Base-by-base conservation (phyloP, 1,140 invertebrate species). In the Lordiphosa mommai region DNA sequence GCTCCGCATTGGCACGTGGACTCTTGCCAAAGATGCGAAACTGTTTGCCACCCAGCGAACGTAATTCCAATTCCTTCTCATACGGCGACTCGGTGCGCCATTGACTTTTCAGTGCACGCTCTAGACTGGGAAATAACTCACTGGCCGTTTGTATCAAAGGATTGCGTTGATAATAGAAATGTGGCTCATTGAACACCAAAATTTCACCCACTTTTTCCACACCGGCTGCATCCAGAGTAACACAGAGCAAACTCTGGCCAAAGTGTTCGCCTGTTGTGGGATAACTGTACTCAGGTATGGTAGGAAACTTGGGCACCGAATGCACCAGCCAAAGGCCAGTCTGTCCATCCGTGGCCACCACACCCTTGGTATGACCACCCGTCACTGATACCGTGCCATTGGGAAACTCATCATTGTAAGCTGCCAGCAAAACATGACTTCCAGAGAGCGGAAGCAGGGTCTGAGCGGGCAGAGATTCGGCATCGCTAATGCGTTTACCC, bases 261-360 rank as follows among this genome's bases (percentile, higher is more conserved):
- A 94, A 95, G 7, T 89, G 88, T 51, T 89, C 89, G 0, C 94
- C 96, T 2, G 92, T 93, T 0, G 89, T 43, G 7, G 96, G 96
- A 90, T 96, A 98, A 4, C 68, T 85, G 84, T 97, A 98, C 8
- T 88, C 79, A 36, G 47, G 70, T 5, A 91, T 44, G 0, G 92
- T 91, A 6, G 95, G 96, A 90, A 94, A 98, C 69, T 93, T 91
- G 0, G 97, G 97, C 7, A 97, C 95, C 46, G 96, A 98, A 88
- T 98, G 97, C 10, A 98, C 92, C 34, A 98, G 79, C 96, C 97
- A 98, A 70, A 97, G 92, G 2, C 96, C 96, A 23, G 91, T 91
- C 4, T 91, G 88, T 9, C 91, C 89, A 66, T 96, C 92, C n/a
- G 93, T 93, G 4, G 94, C 90, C 9, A 98, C 87, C 0, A 94